Evolutionary conservation across 2,888 invertebrate species (phyloP).

Genomic region (Platypus cylindrus): DNA sequence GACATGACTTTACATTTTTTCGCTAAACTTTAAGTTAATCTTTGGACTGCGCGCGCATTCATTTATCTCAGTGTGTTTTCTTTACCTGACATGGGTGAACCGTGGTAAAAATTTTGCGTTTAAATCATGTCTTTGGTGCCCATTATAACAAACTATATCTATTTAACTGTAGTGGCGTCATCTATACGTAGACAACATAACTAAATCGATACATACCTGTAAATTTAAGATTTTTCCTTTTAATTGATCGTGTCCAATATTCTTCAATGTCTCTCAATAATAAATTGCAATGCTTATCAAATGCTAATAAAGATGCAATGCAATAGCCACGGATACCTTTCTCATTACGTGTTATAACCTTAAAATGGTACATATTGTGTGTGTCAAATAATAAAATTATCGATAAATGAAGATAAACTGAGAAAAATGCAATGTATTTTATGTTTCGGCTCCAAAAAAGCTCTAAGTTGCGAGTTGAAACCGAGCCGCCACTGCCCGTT

Average conservation of each 20-base stretch:
- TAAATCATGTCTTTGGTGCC: too few relatives aligned
- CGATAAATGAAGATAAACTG: slow-evolving; percentile 1
- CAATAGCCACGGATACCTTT: slow-evolving; percentile 62
- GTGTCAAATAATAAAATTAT: too few relatives aligned
- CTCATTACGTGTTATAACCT: slow-evolving; percentile 65
- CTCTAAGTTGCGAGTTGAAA: too few relatives aligned
- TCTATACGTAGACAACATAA: neutral
- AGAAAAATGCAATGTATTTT: slow-evolving; percentile 3
- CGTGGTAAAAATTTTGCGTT: too few relatives aligned
- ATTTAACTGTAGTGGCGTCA: slow-evolving; percentile 1
- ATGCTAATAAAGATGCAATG: slow-evolving; percentile 68
- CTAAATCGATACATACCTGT: slow-evolving; percentile 40
- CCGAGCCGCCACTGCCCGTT: too few relatives aligned
- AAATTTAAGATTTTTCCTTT: slow-evolving; percentile 45
- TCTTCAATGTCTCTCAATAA: slow-evolving; percentile 74
- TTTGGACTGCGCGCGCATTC: too few relatives aligned
- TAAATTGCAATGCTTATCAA: slow-evolving; percentile 92
- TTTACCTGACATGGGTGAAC: too few relatives aligned
- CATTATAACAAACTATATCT: too few relatives aligned
- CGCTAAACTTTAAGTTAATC: too few relatives aligned
- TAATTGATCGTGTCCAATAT: slow-evolving; percentile 55
- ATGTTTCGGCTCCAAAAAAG: too few relatives aligned
- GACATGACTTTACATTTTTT: too few relatives aligned
- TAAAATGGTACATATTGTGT: slow-evolving; percentile 18
- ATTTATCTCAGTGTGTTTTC: too few relatives aligned